Conservation (phyloP, 2,113 vertebrate genomes). For the Irena cyanogastra region DNA sequence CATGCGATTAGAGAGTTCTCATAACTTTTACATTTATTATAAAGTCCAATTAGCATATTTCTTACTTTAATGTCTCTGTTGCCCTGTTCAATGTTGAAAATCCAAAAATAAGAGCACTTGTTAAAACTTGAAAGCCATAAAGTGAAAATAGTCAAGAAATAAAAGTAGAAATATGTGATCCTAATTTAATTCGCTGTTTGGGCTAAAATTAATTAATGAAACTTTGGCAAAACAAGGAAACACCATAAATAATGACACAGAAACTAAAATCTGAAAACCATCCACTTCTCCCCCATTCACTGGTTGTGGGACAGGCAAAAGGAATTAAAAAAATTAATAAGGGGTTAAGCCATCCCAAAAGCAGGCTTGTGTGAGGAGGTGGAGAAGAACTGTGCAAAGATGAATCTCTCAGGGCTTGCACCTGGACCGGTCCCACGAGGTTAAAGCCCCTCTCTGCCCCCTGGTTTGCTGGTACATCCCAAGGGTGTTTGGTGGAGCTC, state of each 20-base stretch:
- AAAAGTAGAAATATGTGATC: not conserved
- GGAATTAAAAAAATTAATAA: not conserved
- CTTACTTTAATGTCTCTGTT: slow-evolving; percentile 23
- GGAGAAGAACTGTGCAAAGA: not conserved
- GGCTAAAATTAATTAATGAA: not conserved
- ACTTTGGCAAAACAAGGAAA: not conserved
- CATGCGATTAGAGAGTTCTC: slow-evolving; percentile 1
- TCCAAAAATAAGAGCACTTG: not conserved
- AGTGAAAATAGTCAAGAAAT: not conserved
- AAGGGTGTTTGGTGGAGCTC: not conserved
- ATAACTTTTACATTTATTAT: slow-evolving; percentile 28
- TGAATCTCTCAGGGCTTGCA: not conserved
- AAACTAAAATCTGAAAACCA: not conserved
- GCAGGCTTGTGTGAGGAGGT: not conserved
- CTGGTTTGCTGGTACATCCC: not conserved
- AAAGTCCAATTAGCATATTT: slow-evolving; percentile 20
- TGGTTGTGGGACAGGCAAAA: not conserved
- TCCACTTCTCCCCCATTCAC: not conserved
- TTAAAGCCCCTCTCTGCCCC: not conserved
- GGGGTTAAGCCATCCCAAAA: not conserved
- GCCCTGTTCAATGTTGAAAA: not conserved
- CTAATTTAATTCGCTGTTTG: not conserved
- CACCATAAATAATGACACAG: not conserved
- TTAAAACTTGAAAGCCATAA: not conserved
- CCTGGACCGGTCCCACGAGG: not conserved